Conservation (phyloP, 2,113 vertebrate genomes). For the Misgurnus anguillicaudatus region DNA sequence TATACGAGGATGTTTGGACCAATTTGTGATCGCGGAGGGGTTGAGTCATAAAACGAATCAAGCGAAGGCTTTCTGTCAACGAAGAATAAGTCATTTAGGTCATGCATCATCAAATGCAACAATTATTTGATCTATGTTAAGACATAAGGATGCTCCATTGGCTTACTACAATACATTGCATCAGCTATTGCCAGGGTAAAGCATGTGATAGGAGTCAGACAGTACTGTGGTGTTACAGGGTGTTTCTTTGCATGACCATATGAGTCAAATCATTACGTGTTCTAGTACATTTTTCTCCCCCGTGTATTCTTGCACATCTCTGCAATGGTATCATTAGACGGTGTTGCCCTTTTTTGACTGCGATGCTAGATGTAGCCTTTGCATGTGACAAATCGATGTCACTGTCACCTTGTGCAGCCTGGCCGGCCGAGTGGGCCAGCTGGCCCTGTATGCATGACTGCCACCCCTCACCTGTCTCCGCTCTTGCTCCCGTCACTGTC, state of each 20-base stretch:
- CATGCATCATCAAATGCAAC: background rate
- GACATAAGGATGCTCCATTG: background rate
- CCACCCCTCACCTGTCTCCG: constrained; percentile 48
- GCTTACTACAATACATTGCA: background rate
- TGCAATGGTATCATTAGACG: background rate
- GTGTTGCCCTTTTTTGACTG: background rate
- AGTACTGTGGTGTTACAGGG: too few species aligned
- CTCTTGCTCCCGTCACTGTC: constrained; percentile 58
- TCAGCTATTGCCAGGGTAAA: background rate
- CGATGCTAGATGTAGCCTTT: background rate
- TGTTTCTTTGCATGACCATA: too few species aligned
- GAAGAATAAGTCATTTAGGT: background rate
- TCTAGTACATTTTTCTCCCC: too few species aligned
- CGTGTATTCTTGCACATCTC: background rate
- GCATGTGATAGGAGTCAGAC: too few species aligned
- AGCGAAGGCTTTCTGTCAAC: background rate
- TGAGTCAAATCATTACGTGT: too few species aligned
- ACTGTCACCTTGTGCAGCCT: constrained; percentile 44
- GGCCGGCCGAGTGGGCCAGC: constrained; percentile 59
- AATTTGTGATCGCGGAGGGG: background rate
- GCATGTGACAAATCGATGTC: constrained; percentile 2
- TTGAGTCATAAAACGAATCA: background rate
- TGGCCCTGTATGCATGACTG: constrained; percentile 63
- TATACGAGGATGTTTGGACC: constrained; percentile 57
- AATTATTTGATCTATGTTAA: background rate